These are phyloP conservation scores for Microchrysa polita DNA, from an alignment of 2,888 invertebrate species.

Conservation along the genomic window DNA sequence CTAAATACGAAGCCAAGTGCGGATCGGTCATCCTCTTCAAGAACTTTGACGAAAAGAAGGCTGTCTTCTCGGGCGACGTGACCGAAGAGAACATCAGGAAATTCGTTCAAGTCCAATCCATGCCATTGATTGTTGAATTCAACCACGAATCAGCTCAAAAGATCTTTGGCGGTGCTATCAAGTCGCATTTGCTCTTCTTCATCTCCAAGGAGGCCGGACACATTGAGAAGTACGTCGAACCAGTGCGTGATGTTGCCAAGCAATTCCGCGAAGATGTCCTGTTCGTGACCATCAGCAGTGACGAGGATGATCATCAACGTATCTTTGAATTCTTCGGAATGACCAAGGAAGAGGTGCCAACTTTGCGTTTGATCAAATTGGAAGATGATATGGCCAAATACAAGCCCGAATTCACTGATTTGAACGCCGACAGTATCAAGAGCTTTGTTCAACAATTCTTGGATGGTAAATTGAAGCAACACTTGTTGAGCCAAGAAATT, in stretches of 20 bases:
- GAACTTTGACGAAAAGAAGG: conserved; percentile 90
- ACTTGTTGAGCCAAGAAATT: conserved; percentile 91
- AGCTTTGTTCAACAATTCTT: conserved; percentile 89
- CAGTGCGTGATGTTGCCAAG: conserved; percentile 85
- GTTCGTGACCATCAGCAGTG: conserved; percentile 94
- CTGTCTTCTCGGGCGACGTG: conserved; percentile 75
- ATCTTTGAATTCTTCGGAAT: conserved; percentile 99
- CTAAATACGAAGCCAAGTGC: conserved; percentile 81
- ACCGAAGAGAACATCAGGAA: conserved; percentile 76
- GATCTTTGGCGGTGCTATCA: conserved; percentile 98
- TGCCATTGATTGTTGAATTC: conserved; percentile 95
- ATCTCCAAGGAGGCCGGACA: conserved; percentile 90
- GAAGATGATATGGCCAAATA: conserved; percentile 98
- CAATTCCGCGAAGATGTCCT: conserved; percentile 91
- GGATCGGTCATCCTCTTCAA: conserved; percentile 90
- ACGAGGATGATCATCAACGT: conserved; percentile 94
- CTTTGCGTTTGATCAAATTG: conserved; percentile 90
- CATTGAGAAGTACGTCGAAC: conserved; percentile 80
- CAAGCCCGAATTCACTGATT: conserved; percentile 76
- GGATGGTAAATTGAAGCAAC: conserved; percentile 93
- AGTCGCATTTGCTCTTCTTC: conserved; percentile 95
- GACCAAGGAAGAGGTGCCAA: conserved; percentile 91
- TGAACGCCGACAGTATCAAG: conserved; percentile 61
- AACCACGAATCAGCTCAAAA: conserved; percentile 97
- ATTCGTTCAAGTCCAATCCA: conserved; percentile 84